Conservation (phyloP, 1,140 invertebrate species). For the Caenorhabditis latens region DNA sequence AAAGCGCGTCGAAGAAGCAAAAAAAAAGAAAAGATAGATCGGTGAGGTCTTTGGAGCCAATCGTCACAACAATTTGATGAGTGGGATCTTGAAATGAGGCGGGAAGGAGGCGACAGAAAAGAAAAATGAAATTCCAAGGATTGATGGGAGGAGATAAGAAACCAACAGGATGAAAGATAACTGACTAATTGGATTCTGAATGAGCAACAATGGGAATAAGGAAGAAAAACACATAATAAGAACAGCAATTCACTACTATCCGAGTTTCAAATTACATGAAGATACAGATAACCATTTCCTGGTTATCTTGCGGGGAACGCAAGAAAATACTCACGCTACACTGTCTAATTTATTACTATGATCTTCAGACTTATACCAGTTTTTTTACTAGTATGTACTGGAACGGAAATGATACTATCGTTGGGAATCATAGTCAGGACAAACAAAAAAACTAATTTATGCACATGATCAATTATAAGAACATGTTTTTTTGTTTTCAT, state of each 20-base stretch:
- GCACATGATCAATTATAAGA: conserved; percentile 15
- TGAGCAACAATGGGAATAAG: not conserved
- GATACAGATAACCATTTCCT: too few species aligned
- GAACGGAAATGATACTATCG: too few species aligned
- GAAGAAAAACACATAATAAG: not conserved
- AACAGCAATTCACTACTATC: too few species aligned
- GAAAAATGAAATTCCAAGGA: conserved; percentile 29
- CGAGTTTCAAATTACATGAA: too few species aligned
- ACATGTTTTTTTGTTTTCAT: not conserved
- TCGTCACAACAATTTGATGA: conserved; percentile 51
- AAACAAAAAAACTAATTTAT: not conserved
- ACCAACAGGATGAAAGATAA: not conserved
- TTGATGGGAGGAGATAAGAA: not conserved
- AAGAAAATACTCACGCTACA: too few species aligned
- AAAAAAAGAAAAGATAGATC: conserved; percentile 44
- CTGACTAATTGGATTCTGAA: not conserved
- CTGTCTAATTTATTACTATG: too few species aligned
- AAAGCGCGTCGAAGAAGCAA: not conserved
- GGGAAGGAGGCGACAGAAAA: not conserved
- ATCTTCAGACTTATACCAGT: too few species aligned
- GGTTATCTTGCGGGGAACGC: too few species aligned
- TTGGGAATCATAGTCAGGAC: not conserved
- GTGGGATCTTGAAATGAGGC: not conserved
- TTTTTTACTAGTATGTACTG: too few species aligned
- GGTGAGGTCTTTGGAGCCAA: conserved; percentile 47